A percentile compares a stretch with the other conserved stretches of the same genome.
Evolutionary conservation across 2,888 invertebrate genomes (phyloP).

Genomic region (Spialia ferax): DNA sequence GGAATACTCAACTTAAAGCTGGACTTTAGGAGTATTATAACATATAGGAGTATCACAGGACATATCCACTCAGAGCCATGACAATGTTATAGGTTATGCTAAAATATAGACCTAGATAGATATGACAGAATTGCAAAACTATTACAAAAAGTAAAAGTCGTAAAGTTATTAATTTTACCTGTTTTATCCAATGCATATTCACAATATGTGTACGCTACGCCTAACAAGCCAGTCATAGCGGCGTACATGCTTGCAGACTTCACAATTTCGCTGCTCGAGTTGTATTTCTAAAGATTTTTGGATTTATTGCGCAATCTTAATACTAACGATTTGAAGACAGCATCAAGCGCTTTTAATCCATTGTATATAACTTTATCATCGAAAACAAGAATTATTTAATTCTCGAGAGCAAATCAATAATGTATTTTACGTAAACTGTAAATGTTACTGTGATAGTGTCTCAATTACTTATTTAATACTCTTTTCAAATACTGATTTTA

Average conservation of each 20-base stretch:
- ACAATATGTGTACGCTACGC: no score
- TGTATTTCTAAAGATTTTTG: no score
- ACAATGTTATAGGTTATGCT: background rate
- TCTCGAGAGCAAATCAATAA: slow-evolving; percentile 10
- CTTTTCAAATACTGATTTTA: slow-evolving; percentile 8
- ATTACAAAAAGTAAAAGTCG: background rate
- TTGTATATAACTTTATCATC: background rate
- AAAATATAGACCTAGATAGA: background rate
- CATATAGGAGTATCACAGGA: background rate
- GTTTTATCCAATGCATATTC: no score
- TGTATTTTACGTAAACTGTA: slow-evolving; percentile 16
- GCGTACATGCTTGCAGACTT: no score
- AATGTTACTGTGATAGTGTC: slow-evolving; percentile 30
- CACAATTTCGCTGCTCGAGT: no score
- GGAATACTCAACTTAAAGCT: slow-evolving; percentile 30
- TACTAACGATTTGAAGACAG: no score
- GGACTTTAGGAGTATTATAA: slow-evolving; percentile 36
- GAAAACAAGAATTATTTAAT: background rate
- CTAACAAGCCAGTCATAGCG: no score
- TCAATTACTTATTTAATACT: slow-evolving; percentile 20
- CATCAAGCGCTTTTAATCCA: background rate
- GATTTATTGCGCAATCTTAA: no score
- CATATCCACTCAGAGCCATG: background rate
- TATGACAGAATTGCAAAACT: background rate
- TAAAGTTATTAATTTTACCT: no score